phyloP scores from a whole-genome alignment of 1,140 invertebrate species.

The Drosophila melanica region DNA sequence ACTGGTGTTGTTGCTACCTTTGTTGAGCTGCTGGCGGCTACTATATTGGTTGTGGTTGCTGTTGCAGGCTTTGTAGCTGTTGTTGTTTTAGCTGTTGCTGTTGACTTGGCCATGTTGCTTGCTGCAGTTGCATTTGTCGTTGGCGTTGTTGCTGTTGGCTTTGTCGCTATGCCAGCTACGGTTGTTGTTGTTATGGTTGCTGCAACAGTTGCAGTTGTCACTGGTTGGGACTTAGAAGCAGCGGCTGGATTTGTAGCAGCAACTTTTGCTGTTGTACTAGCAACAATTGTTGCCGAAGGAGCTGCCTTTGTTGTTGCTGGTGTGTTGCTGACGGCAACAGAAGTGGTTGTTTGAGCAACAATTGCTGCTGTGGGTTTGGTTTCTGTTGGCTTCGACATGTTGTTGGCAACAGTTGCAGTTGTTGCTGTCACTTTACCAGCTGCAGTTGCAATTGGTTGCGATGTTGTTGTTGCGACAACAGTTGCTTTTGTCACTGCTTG shows the following conservation, averaged over 20 bases:
- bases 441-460: neutral
- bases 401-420: constrained; percentile 2
- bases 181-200: neutral
- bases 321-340: constrained; percentile 1
- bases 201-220: neutral
- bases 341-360: neutral
- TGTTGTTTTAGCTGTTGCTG: neutral
- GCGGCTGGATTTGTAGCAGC: neutral
- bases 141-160: constrained; percentile 2
- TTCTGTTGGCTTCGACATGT: neutral
- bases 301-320: neutral
- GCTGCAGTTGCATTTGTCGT: neutral
- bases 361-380: constrained; percentile 2
- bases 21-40: constrained; percentile 1
- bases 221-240: too few relatives aligned
- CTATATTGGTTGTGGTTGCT: neutral
- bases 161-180: neutral
- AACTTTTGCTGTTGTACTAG: neutral
- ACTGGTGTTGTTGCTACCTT: constrained; percentile 9
- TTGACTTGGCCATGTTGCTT: neutral
- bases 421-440: neutral
- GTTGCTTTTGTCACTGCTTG: constrained; percentile 3
- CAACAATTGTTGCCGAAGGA: neutral
- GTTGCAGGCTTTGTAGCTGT: constrained; percentile 13
- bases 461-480: constrained; percentile 3